Evolutionary conservation across 2,797 vertebrate species (phyloP), one percentile per base, ranked within the genome.

Genomic region (Mus caroli): DNA sequence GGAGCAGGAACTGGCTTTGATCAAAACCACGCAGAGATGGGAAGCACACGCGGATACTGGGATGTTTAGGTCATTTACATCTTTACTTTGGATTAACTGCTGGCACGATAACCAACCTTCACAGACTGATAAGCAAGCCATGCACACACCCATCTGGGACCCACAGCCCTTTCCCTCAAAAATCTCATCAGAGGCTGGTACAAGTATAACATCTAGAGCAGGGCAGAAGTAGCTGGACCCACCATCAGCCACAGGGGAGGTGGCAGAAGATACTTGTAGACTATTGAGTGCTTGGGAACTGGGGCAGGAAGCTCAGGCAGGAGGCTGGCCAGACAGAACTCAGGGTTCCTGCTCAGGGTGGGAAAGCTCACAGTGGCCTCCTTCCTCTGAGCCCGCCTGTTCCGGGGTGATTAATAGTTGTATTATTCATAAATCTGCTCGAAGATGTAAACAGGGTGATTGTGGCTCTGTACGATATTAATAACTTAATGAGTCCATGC

Each of bases 401-500:
- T 94, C 24, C 0, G 0, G 73, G 40, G 13, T 69, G 84, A 92
- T 73, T 52, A 88, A 60, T 75, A 40, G 91, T 5, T 43, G 54
- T 58, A 43, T 77, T 88, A 78, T 73, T 91, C 78, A 75, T 64
- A 91, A 89, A 85, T 92, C 97, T 88, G 28, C 26, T 56, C 75
- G 0, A 40, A 91, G 94, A 96, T 58, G 96, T 88, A 94, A 94
- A 89, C 94, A 82, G 78, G 79, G 96, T 73, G 92, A 84, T 43
- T 80, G 95, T 71, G 95, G 43, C 94, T 90, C 80, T 5, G 1
- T 78, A 54, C 76, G 95, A 91, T 93, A 91, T 93, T 97, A 93
- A 96, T 96, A 95, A 94, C 96, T 90, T 94, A 95, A 97, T 94
- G 96, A 94, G 95, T 93, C 94, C 67, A 43, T 86, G 86, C 78